These are phyloP conservation scores for Sinocyclocheilus maitianheensis DNA, from an alignment of 2,113 vertebrate species.

Conservation along the genomic window DNA sequence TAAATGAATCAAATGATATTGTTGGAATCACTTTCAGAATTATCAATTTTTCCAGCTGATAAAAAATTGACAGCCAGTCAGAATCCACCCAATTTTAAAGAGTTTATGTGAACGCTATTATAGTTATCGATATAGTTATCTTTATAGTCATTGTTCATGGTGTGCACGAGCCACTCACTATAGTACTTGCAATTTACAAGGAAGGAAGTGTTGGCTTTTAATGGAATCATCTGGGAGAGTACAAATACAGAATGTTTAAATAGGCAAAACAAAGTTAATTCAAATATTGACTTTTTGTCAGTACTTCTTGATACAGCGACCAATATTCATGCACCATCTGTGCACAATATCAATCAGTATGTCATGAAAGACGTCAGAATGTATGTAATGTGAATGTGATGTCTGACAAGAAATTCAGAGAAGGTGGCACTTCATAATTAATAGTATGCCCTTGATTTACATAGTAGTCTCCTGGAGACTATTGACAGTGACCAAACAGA, in stretches of 20 bases:
- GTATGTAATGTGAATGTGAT: background rate
- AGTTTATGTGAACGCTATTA: background rate
- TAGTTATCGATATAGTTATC: background rate
- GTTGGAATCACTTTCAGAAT: background rate
- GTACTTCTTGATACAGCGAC: background rate
- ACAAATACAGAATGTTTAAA: background rate
- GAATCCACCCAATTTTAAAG: too few species aligned
- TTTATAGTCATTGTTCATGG: background rate
- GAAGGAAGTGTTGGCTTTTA: too few species aligned
- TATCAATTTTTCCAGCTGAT: too few species aligned
- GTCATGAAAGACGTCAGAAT: background rate
- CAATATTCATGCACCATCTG: background rate
- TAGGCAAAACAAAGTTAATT: background rate
- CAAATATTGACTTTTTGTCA: background rate
- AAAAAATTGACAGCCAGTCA: too few species aligned
- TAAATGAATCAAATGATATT: too few species aligned
- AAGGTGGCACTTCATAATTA: background rate
- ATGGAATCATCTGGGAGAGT: background rate
- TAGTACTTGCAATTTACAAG: too few species aligned
- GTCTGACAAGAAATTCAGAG: background rate
- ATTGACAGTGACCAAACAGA: slow-evolving; percentile 20
- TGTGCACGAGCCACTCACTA: background rate
- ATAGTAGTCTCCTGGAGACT: background rate
- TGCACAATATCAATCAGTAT: background rate
- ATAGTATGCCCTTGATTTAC: background rate